Base-by-base conservation (phyloP, 2,888 invertebrate genomes). In the Philopedon plagiatum region DNA sequence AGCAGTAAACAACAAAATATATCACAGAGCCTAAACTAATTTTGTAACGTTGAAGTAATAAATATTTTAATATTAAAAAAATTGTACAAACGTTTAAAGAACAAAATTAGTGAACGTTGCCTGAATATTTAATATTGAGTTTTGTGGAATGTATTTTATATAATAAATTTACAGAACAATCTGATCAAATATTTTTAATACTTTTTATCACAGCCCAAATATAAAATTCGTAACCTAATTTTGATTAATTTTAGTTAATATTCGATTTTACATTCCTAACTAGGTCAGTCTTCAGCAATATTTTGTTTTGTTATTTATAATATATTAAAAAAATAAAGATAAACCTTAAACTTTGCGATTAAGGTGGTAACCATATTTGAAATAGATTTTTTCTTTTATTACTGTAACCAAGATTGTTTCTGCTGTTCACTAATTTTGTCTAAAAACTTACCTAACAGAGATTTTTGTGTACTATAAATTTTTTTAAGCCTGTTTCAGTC, bases 1-100 rank as follows among this genome's bases (percentile, higher is more conserved):
- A 79, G 80, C 77, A 77, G 37, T 56, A 61, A 75, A 62, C 70
- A 74, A 76, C 74, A 71, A 80, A 80, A 79, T 75, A 81, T 84
- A 84, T 84, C 83, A 84, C 83, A 83, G 83, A 78, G 82, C 82
- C 83, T 79, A 82, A 83, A 77, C 73, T 29, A 26, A 61, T 37
- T 39, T 8, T 60, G 66, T 62, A 71, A 72, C 51, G 72, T 70
- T 64, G 57, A 58, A 62, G 51, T 68, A 54, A 26, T 32, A 49
- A 58, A 41, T 57, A 44, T 57, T 9, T 51, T 41, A 37, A 11
- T 51, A 37, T 23, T 60, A 13, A 29, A 32, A 46, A 61, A 61
- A 46, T 44, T 61, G 61, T 61, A 61, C 32, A 46, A 26, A 61
- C 13, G 15, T 51, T 29, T 3, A 9, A 3, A 5, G 11, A 29